These are phyloP conservation scores for Phalanger gymnotis DNA, from an alignment of 2,797 vertebrate species.

Conservation along the genomic window DNA sequence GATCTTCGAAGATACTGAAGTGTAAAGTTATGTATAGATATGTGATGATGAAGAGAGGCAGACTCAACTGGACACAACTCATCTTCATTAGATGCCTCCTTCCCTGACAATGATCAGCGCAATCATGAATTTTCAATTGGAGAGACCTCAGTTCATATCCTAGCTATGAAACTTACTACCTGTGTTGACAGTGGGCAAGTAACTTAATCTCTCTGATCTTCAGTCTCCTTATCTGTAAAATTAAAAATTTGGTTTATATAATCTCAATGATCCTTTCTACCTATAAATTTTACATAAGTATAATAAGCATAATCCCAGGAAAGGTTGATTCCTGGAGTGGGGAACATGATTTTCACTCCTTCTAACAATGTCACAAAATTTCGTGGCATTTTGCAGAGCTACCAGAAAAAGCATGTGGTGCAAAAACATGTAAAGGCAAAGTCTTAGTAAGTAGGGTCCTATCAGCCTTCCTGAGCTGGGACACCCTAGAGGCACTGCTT, in stretches of 20 bases:
- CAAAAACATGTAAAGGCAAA: constrained; percentile 2
- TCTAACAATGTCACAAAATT: constrained; percentile 35
- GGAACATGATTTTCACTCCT: background rate
- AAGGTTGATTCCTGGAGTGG: constrained; percentile 55
- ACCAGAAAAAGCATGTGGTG: background rate
- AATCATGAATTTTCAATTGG: background rate
- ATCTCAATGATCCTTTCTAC: background rate
- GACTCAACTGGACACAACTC: background rate
- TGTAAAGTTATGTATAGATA: background rate
- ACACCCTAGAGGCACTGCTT: background rate
- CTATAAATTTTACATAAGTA: background rate
- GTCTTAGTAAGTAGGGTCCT: background rate
- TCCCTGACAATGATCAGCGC: background rate
- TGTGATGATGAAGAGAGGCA: background rate
- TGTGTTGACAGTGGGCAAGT: background rate
- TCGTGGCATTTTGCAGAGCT: background rate
- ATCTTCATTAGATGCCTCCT: background rate
- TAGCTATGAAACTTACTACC: background rate
- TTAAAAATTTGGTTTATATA: background rate
- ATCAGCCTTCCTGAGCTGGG: background rate
- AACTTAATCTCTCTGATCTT: background rate
- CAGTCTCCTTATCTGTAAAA: background rate
- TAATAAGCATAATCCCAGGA: constrained; percentile 55
- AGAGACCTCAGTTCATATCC: background rate
- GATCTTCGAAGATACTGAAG: background rate